phyloP scores from a whole-genome alignment of 2,888 invertebrate species.

The Drepanosiphum platanoidis region DNA sequence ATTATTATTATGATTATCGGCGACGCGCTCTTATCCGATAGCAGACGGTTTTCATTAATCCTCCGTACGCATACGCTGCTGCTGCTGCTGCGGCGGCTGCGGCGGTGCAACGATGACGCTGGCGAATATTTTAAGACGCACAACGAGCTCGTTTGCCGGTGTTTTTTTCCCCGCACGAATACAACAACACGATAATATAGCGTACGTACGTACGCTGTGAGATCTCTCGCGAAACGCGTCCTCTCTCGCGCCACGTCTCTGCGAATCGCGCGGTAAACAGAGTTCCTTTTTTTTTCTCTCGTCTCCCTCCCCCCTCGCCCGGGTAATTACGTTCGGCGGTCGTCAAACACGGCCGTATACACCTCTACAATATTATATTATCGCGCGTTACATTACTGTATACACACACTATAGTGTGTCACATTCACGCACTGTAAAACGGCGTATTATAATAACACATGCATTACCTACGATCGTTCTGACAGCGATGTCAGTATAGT shows the following conservation, averaged over 20 bases:
- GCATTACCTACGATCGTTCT: background rate
- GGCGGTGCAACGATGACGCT: background rate
- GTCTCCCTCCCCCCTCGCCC: background rate
- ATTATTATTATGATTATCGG: background rate
- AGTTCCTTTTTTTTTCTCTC: background rate
- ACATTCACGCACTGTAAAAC: background rate
- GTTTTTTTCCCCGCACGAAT: background rate
- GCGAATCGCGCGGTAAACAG: background rate
- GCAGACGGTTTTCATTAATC: background rate
- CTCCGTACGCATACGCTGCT: no score
- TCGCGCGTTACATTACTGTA: background rate
- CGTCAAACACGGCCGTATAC: background rate
- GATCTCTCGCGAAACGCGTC: background rate
- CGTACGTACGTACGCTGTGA: no score
- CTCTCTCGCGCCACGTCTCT: background rate
- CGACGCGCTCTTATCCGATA: background rate
- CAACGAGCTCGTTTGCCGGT: background rate
- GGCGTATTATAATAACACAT: background rate
- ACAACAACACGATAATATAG: background rate
- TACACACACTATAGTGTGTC: background rate
- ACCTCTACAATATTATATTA: background rate
- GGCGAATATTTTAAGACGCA: background rate
- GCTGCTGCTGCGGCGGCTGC: background rate
- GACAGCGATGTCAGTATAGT: background rate
- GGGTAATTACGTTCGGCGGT: background rate